phyloP scores from a whole-genome alignment of 1,140 invertebrate genomes.

The Lepidostoma basale region DNA sequence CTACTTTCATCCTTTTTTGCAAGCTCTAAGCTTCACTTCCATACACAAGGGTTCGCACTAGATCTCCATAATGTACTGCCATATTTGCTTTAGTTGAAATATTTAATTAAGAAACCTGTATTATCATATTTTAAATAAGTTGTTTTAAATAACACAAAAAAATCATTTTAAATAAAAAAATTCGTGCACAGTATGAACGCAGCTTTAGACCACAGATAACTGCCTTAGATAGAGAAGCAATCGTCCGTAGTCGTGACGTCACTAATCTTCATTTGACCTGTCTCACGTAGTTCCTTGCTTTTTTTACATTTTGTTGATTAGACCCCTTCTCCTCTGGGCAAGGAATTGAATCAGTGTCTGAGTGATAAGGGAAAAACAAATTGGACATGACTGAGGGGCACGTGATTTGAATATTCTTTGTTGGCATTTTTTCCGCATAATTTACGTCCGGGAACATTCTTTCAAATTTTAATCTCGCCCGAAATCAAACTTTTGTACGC shows the following conservation, averaged over 20 bases:
- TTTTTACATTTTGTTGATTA: constrained; percentile 45
- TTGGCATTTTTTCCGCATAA: constrained; percentile 13
- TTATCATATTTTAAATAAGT: too few relatives aligned
- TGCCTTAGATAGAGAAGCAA: constrained; percentile 36
- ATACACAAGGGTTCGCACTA: too few relatives aligned
- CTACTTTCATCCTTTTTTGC: too few relatives aligned
- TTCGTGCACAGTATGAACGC: constrained; percentile 5
- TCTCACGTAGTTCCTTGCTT: constrained; percentile 41
- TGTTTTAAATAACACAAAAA: too few relatives aligned
- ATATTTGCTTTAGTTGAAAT: too few relatives aligned
- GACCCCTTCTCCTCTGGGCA: constrained; percentile 25
- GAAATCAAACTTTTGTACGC: not conserved
- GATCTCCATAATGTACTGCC: too few relatives aligned
- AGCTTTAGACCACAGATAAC: constrained; percentile 30
- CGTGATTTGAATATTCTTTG: constrained; percentile 44
- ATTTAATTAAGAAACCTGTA: too few relatives aligned
- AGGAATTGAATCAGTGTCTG: constrained; percentile 44
- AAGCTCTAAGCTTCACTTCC: too few relatives aligned
- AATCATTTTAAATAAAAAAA: not conserved
- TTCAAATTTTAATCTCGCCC: constrained; percentile 3
- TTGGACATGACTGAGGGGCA: constrained; percentile 36
- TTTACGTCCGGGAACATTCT: constrained; percentile 8
- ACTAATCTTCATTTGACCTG: constrained; percentile 47
- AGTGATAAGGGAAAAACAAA: constrained; percentile 46
- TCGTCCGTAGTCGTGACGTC: constrained; percentile 35